phyloP scores from a whole-genome alignment of 2,113 vertebrate species.

The Etia nguti region DNA sequence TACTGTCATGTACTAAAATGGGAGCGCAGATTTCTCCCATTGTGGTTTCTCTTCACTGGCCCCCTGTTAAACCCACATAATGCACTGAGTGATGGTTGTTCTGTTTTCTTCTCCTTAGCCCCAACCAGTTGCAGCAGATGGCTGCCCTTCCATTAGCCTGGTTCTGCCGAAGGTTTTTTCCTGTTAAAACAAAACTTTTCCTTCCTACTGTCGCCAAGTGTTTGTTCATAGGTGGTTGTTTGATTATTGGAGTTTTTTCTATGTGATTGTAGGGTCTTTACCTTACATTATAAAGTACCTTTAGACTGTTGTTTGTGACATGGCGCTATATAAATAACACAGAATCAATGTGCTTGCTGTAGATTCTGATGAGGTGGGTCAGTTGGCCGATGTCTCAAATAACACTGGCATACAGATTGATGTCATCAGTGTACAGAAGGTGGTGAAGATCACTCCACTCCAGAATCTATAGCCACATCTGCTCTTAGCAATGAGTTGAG shows the following conservation, averaged over 20 bases:
- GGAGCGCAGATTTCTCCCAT: too few relatives aligned
- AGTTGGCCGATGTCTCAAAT: not conserved
- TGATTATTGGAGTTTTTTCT: not conserved
- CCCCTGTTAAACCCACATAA: too few relatives aligned
- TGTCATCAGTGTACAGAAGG: not conserved
- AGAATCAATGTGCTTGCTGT: not conserved
- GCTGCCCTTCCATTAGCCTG: not conserved
- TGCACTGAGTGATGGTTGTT: too few relatives aligned
- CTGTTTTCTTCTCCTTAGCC: too few relatives aligned
- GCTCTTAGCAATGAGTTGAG: not conserved
- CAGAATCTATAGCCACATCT: not conserved
- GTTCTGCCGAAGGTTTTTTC: not conserved
- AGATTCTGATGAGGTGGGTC: not conserved
- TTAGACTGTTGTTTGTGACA: not conserved
- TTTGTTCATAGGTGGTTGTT: not conserved
- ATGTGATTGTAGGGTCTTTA: not conserved
- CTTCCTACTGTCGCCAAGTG: not conserved
- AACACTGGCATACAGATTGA: not conserved
- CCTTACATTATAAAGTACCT: not conserved
- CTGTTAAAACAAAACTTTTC: not conserved
- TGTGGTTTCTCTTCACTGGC: too few relatives aligned
- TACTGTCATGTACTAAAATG: too few relatives aligned
- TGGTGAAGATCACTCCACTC: not conserved
- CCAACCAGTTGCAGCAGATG: not conserved
- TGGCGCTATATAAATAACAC: not conserved